Percentiles rank a stretch among this genome's conserved stretches.
These are phyloP conservation scores for Euproctis similis DNA, from an alignment of 2,888 invertebrate genomes.

Conservation along the genomic window DNA sequence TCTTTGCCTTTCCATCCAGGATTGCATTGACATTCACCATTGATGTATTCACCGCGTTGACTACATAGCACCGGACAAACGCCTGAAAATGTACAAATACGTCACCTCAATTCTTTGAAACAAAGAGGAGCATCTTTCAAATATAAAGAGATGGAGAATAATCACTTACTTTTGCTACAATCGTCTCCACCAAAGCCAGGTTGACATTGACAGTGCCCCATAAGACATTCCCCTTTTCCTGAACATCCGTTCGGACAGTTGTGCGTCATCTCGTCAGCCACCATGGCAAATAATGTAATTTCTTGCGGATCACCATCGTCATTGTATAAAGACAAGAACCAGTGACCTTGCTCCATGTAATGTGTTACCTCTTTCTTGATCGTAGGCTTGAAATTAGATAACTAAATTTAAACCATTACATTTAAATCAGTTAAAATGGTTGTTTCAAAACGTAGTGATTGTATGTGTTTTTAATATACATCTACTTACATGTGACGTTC, in stretches of 20 bases:
- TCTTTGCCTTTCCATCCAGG: conserved; percentile 99
- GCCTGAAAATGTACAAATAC: conserved; percentile 74
- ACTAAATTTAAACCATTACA: too few species aligned
- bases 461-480: neutral
- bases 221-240: conserved; percentile 96
- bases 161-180: conserved; percentile 92
- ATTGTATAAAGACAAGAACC: conserved; percentile 97
- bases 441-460: too few species aligned
- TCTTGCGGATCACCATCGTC: conserved; percentile 95
- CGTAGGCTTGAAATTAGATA: conserved; percentile 76
- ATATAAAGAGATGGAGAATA: neutral
- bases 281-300: conserved; percentile 86
- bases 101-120: too few species aligned
- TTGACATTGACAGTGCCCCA: conserved; percentile 96
- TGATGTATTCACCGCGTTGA: conserved; percentile 96
- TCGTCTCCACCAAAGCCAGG: conserved; percentile 97
- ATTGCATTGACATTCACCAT: conserved; percentile 97
- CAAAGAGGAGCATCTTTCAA: neutral
- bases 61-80: conserved; percentile 98
- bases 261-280: conserved; percentile 94
- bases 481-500: conserved; percentile 90
- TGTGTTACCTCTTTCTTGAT: conserved; percentile 94
- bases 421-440: too few species aligned
- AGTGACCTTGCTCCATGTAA: conserved; percentile 96
- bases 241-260: conserved; percentile 97